phyloP scores from a whole-genome alignment of 2,888 invertebrate species.

The Nephrotoma appendiculata region DNA sequence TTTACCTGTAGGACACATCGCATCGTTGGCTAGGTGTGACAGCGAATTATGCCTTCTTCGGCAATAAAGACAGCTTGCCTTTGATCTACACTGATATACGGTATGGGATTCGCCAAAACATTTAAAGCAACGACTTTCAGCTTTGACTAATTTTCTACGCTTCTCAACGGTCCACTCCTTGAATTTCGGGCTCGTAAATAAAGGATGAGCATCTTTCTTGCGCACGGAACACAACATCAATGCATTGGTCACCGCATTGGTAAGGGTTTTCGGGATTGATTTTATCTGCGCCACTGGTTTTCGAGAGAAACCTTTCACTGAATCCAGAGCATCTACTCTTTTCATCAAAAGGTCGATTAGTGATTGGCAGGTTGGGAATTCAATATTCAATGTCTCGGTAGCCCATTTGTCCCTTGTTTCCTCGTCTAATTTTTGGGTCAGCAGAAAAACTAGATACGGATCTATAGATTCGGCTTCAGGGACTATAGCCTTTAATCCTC shows the following conservation, averaged over 20 bases:
- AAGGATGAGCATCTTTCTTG: not conserved
- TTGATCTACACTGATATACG: not conserved
- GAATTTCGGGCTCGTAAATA: not conserved
- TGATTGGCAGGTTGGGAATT: not conserved
- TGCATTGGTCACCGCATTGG: too few species aligned
- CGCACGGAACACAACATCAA: not conserved
- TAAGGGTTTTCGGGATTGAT: too few species aligned
- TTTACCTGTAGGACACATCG: too few species aligned
- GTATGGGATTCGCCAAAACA: not conserved
- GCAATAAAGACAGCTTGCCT: too few species aligned
- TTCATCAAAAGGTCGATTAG: not conserved
- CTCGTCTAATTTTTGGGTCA: not conserved
- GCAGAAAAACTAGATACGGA: not conserved
- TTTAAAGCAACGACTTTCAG: not conserved
- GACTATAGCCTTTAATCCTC: not conserved
- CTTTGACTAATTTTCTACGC: not conserved
- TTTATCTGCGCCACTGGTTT: not conserved
- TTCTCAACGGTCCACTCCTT: not conserved
- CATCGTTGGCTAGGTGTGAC: too few species aligned
- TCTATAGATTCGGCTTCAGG: not conserved
- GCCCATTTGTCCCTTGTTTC: not conserved
- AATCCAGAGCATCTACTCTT: not conserved
- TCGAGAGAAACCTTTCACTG: not conserved
- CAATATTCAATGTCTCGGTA: not conserved
- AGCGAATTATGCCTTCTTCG: too few species aligned